These are phyloP conservation scores for Hanleya hanleyi DNA, from an alignment of 2,888 invertebrate species.

Conservation along the genomic window DNA sequence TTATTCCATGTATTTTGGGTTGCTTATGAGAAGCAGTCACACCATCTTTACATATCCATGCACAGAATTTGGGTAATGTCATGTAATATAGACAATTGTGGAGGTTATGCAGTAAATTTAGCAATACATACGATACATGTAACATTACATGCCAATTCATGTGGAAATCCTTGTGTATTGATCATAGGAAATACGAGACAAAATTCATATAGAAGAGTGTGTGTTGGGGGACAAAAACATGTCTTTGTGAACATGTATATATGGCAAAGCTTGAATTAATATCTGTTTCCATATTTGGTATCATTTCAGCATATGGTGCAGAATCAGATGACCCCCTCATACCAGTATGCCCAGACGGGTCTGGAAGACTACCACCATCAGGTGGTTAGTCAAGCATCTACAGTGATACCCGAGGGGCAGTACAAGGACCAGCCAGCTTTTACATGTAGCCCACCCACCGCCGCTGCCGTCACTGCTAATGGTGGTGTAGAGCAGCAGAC, in stretches of 20 bases:
- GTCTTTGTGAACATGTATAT: neutral
- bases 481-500: slow-evolving; percentile 79
- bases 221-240: too few species aligned
- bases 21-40: too few species aligned
- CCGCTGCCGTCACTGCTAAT: slow-evolving; percentile 73
- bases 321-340: slow-evolving; percentile 81
- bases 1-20: too few species aligned
- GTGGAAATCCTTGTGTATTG: too few species aligned
- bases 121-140: too few species aligned
- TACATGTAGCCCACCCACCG: slow-evolving; percentile 52
- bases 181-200: too few species aligned
- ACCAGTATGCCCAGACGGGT: slow-evolving; percentile 69
- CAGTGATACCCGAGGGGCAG: slow-evolving; percentile 23
- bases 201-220: too few species aligned
- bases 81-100: too few species aligned
- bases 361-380: slow-evolving; percentile 64
- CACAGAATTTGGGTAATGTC: too few species aligned
- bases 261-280: neutral
- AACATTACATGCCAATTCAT: too few species aligned
- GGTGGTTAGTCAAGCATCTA: slow-evolving; percentile 58
- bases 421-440: slow-evolving; percentile 13
- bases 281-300: neutral
- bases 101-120: too few species aligned
- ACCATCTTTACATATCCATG: too few species aligned
- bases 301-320: slow-evolving; percentile 90